phyloP scores from a whole-genome alignment of 2,888 invertebrate species.

The Cephus runcator region DNA sequence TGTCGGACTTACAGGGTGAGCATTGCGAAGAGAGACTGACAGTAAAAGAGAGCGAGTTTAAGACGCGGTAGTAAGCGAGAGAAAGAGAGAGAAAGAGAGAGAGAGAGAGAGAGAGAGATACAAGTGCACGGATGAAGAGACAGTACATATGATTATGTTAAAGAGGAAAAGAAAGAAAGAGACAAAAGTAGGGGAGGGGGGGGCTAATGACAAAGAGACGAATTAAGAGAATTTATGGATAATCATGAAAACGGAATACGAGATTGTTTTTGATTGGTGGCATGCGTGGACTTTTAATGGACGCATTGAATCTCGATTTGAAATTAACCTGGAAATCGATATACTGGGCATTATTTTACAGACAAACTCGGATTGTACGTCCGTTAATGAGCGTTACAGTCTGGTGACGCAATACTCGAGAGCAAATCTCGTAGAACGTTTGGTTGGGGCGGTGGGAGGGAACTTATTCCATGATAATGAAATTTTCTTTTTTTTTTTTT shows the following conservation, averaged over 20 bases:
- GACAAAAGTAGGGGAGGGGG: constrained; percentile 48
- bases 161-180: constrained; percentile 45
- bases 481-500: background rate
- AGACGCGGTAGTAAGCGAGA: background rate
- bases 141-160: background rate
- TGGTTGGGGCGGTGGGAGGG: too few species aligned
- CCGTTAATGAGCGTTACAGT: background rate
- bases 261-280: background rate
- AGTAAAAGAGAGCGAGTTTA: background rate
- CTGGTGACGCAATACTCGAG: background rate
- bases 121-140: constrained; percentile 40
- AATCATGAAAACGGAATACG: background rate
- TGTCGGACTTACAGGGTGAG: too few species aligned
- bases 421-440: background rate
- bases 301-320: background rate
- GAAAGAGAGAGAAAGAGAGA: background rate
- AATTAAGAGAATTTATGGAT: background rate
- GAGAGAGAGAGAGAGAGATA: constrained; percentile 1
- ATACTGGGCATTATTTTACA: background rate
- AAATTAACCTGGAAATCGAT: background rate
- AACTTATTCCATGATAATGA: too few species aligned
- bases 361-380: too few species aligned
- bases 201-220: background rate
- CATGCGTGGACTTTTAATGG: constrained; percentile 19
- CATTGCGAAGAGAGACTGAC: background rate